Conservation (phyloP, 2,888 invertebrate species). For the Agyllia agylla region DNA sequence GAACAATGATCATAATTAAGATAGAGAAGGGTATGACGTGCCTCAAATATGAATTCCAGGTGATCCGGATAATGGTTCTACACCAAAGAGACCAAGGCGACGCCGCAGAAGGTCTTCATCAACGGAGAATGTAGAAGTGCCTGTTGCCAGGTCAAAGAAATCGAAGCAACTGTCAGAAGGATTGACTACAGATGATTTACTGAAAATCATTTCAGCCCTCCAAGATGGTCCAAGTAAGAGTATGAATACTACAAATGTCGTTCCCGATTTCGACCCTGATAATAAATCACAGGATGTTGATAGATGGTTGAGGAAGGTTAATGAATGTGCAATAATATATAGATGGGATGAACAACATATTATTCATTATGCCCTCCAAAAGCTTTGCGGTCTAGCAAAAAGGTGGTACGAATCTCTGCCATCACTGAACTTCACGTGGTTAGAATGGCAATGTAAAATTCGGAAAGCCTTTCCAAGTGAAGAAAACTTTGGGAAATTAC, state of each 20-base stretch:
- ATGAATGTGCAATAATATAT: background rate
- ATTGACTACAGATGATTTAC: conserved; percentile 80
- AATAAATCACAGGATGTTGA: background rate
- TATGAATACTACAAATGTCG: background rate
- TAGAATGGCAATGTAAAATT: background rate
- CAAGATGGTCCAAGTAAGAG: background rate
- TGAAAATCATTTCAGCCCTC: background rate
- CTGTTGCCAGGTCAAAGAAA: background rate
- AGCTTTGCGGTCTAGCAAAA: background rate
- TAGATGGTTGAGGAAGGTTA: background rate
- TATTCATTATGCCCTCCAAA: background rate
- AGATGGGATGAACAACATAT: background rate
- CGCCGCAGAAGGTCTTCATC: background rate
- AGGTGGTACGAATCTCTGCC: background rate
- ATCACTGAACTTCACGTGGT: background rate
- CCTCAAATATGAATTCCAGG: background rate
- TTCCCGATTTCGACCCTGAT: background rate
- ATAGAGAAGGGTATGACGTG: background rate
- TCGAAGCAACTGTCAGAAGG: background rate
- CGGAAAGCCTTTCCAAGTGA: background rate
- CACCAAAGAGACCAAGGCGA: background rate
- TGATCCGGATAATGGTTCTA: background rate
- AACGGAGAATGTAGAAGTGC: background rate
- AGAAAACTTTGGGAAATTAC: background rate
- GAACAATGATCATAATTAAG: background rate